A percentile compares a stretch with the other conserved stretches of the same genome.
Evolutionary conservation across 1,140 invertebrate species (phyloP).

Genomic region (Latrodectus geometricus): DNA sequence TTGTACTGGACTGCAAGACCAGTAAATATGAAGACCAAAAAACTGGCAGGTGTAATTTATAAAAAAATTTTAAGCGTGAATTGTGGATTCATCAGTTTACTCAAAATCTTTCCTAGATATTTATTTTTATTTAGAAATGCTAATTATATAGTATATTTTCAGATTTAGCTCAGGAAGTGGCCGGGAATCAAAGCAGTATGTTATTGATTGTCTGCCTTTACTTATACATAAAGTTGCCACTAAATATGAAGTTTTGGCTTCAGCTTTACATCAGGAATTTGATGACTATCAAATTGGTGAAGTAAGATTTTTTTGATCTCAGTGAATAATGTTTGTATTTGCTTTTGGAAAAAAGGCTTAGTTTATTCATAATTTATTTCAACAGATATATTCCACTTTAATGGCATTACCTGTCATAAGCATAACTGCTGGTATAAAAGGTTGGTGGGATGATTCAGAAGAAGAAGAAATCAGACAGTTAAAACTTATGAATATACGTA

Average conservation of each 20-base stretch:
- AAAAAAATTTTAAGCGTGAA: too few species aligned
- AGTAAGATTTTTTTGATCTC: constrained; percentile 65
- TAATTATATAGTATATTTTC: not conserved
- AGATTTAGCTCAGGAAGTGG: constrained; percentile 27
- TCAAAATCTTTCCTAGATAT: too few species aligned
- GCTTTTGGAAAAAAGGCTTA: not conserved
- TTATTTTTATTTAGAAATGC: too few species aligned
- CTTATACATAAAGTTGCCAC: constrained; percentile 70
- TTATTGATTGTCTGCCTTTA: constrained; percentile 72
- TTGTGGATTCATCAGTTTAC: too few species aligned
- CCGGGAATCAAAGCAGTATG: not conserved
- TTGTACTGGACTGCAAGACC: too few species aligned
- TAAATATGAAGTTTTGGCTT: constrained; percentile 69
- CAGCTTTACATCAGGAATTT: constrained; percentile 70
- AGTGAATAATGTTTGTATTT: not conserved
- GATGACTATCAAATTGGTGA: constrained; percentile 71
- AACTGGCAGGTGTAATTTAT: too few species aligned
- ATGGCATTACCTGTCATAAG: constrained; percentile 67
- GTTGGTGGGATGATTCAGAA: constrained; percentile 68
- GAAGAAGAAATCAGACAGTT: constrained; percentile 64
- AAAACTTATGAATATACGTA: constrained; percentile 8
- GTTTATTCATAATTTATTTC: constrained; percentile 12
- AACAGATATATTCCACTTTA: constrained; percentile 63
- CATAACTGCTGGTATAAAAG: constrained; percentile 71
- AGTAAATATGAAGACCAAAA: too few species aligned